Conservation (phyloP, 2,797 vertebrate species). For the Triplophysa bombifrons region DNA sequence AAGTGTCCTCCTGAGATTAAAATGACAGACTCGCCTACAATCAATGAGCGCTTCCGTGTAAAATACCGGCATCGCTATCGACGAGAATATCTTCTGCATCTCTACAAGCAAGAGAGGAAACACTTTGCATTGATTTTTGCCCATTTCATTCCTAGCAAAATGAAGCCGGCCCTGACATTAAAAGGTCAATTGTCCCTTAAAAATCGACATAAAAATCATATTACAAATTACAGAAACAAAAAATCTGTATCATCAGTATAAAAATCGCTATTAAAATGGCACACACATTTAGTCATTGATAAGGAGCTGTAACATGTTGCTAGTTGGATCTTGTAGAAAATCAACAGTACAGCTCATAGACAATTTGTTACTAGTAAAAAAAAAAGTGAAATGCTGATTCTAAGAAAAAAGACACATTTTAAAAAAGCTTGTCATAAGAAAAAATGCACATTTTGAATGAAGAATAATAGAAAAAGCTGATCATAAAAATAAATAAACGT, state of each 20-base stretch:
- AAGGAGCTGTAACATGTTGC: not conserved
- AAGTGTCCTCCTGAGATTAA: slow-evolving; percentile 5
- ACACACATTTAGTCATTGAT: not conserved
- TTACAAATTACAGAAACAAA: slow-evolving; percentile 9
- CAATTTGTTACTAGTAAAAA: not conserved
- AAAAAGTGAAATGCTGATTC: too few relatives aligned
- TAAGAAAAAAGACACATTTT: too few relatives aligned
- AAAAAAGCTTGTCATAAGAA: too few relatives aligned
- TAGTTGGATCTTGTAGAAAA: not conserved
- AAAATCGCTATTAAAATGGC: not conserved
- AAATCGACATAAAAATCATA: not conserved
- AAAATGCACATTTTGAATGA: too few relatives aligned
- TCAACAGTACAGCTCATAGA: not conserved
- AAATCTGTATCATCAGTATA: not conserved
- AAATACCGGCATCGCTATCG: not conserved
- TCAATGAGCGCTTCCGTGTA: not conserved
- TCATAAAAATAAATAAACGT: too few relatives aligned
- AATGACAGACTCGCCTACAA: not conserved
- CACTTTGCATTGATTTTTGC: slow-evolving; percentile 10
- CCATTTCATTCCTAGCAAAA: slow-evolving; percentile 1
- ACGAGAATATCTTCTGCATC: not conserved
- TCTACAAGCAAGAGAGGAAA: slow-evolving; percentile 4
- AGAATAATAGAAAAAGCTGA: too few relatives aligned
- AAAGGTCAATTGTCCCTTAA: slow-evolving; percentile 15
- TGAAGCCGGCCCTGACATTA: not conserved